Base-by-base conservation (phyloP, 2,797 vertebrate genomes). In the Trematocara caparti region DNA sequence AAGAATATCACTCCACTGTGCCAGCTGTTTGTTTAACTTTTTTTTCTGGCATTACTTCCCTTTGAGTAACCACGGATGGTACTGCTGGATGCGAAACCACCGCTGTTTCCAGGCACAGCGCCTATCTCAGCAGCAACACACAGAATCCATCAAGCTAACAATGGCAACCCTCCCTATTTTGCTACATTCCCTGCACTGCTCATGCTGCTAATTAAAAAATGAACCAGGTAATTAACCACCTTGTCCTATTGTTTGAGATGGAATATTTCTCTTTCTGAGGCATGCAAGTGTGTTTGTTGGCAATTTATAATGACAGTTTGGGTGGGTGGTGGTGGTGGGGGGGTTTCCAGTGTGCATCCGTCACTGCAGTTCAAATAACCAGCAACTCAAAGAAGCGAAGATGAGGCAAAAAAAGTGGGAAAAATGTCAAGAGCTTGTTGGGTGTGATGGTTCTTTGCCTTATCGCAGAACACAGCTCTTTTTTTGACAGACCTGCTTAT, bases 181-280 rank as follows among this genome's bases (percentile, higher is more conserved):
- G 69, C 84, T 74, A 69, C 78, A 85, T 88, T 86, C 79, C 72
- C 88, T 83, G 84, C 88, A 82, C 81, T 6, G 64, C 85, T 91
- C 86, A 51, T 88, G 82, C 81, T 59, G 86, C 90, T 92, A 94
- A 94, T 95, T 93, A 93, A 89, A 94, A 71, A 90, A 89, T 90
- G 85, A 94, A 93, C 88, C 21, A 88, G 80, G 85, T 88, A 93
- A 94, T 92, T 93, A 95, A 90, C 83, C 80, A 86, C 87, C 90
- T 92, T 89, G 86, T 88, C 76, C 90, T 81, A 89, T 91, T 93
- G 91, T 93, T 79, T 43, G 43, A 84, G 83, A 90, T 83, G 86
- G 84, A 86, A 84, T 88, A 88, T 88, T 86, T 90, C 75, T 78
- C 69, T 89, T 73, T 83, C 73, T 50, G 78, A 34, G 32, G 50